Percentiles rank a stretch among this genome's conserved stretches.
Evolutionary conservation across 2,797 vertebrate species (phyloP).

Genomic region (Macropodus opercularis): DNA sequence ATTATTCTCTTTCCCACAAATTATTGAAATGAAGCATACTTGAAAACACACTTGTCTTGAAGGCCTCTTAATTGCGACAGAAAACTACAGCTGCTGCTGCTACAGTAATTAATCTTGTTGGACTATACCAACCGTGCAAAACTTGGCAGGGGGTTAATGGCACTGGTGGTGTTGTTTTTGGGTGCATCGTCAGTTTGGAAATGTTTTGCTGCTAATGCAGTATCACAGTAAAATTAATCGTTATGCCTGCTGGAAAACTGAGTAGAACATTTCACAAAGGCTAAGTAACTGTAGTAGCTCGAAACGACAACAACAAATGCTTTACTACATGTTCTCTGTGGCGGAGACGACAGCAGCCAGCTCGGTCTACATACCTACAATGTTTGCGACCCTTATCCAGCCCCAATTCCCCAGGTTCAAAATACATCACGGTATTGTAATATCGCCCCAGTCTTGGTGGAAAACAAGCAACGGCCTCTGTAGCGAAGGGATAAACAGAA

Average conservation of each 20-base stretch:
- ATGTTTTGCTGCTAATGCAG: background rate
- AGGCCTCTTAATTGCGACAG: constrained; percentile 12
- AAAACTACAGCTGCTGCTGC: constrained; percentile 24
- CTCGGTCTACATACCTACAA: too few species aligned
- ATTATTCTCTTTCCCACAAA: background rate
- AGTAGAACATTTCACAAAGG: background rate
- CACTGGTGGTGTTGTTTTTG: background rate
- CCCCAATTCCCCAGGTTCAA: constrained; percentile 36
- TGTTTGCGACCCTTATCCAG: constrained; percentile 4
- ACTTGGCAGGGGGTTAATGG: background rate
- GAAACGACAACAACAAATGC: too few species aligned
- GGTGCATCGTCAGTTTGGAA: background rate
- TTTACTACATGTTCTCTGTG: too few species aligned
- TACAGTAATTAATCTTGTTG: constrained; percentile 21
- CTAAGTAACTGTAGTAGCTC: too few species aligned
- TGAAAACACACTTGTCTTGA: constrained; percentile 20
- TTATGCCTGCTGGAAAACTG: too few species aligned
- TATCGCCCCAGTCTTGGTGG: constrained; percentile 1
- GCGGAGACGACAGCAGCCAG: too few species aligned
- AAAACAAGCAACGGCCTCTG: constrained; percentile 32
- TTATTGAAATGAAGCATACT: constrained; percentile 1
- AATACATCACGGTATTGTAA: constrained; percentile 27
- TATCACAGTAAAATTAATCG: background rate
- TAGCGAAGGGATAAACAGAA: constrained; percentile 24
- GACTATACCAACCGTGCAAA: constrained; percentile 4